Percentiles rank a stretch among this genome's conserved stretches.
phyloP scores from a whole-genome alignment of 2,888 invertebrate species.

The Chouioia cunea region DNA sequence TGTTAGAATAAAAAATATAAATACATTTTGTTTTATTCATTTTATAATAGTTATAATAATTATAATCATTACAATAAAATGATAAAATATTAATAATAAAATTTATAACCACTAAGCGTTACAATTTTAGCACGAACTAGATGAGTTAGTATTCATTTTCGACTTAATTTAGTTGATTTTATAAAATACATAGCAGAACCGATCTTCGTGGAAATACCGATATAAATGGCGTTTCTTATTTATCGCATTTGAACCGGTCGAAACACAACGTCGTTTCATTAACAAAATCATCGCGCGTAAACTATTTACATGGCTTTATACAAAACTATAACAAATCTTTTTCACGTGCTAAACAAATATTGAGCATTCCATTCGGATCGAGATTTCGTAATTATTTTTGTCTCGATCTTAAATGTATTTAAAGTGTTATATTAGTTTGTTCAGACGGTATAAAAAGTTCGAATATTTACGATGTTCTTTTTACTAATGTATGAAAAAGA shows the following conservation, averaged over 20 bases:
- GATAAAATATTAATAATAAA: constrained; percentile 29
- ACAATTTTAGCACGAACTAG: constrained; percentile 27
- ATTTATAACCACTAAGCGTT: constrained; percentile 38
- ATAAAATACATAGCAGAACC: constrained; percentile 36
- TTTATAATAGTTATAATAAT: constrained; percentile 41
- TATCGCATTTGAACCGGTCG: constrained; percentile 14
- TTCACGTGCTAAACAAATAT: not conserved
- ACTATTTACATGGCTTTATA: constrained; percentile 64
- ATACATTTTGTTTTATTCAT: constrained; percentile 55
- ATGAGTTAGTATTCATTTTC: constrained; percentile 14
- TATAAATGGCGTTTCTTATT: constrained; percentile 8
- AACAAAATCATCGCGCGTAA: constrained; percentile 47
- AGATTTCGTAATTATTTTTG: no score
- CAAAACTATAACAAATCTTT: constrained; percentile 48
- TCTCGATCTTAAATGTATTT: not conserved
- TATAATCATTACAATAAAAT: constrained; percentile 22
- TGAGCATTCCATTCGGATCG: constrained; percentile 32
- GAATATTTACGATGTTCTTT: no score
- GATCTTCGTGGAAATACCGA: constrained; percentile 25
- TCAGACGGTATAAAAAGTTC: no score
- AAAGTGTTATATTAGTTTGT: not conserved
- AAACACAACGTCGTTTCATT: constrained; percentile 29
- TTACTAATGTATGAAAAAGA: no score
- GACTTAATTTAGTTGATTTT: constrained; percentile 10
- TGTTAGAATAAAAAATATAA: constrained; percentile 56